A percentile compares a stretch with the other conserved stretches of the same genome.
Evolutionary conservation across 1,140 invertebrate species (phyloP).

Genomic region (Pseudobourletiella spinata): DNA sequence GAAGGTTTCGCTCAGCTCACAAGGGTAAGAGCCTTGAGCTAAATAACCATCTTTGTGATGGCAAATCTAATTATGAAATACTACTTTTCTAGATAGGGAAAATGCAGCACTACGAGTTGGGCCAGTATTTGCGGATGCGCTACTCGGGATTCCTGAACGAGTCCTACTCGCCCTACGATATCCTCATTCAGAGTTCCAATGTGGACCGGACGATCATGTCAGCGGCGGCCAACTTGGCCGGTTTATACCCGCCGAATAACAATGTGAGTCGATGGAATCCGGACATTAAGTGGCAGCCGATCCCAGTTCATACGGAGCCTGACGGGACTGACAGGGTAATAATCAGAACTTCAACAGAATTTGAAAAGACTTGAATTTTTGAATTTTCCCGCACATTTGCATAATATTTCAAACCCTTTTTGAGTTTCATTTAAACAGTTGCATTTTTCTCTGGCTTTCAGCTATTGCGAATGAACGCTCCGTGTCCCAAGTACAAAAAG

Average conservation of each 20-base stretch:
- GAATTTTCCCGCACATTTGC: too few relatives aligned
- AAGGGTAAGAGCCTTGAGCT: background rate
- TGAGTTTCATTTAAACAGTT: background rate
- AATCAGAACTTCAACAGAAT: too few relatives aligned
- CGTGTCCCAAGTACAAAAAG: conserved; percentile 53
- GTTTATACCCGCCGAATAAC: conserved; percentile 63
- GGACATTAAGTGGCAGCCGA: conserved; percentile 71
- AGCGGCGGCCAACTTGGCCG: conserved; percentile 57
- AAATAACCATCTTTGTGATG: background rate
- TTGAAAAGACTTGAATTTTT: too few relatives aligned
- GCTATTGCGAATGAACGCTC: conserved; percentile 53
- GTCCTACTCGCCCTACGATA: conserved; percentile 49
- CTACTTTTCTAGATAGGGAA: conserved; percentile 51
- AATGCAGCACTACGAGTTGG: conserved; percentile 63
- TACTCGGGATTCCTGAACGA: conserved; percentile 52
- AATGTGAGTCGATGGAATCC: conserved; percentile 58
- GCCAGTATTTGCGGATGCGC: conserved; percentile 62
- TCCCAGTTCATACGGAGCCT: conserved; percentile 69
- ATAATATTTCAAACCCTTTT: background rate
- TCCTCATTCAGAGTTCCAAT: conserved; percentile 68
- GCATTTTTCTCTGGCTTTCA: conserved; percentile 35
- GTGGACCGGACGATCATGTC: conserved; percentile 56
- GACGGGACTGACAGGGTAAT: conserved; percentile 57
- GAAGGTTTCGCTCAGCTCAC: conserved; percentile 47
- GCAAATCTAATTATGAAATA: too few relatives aligned